phyloP scores from a whole-genome alignment of 2,888 invertebrate genomes.

The Diplazon laetatorius region DNA sequence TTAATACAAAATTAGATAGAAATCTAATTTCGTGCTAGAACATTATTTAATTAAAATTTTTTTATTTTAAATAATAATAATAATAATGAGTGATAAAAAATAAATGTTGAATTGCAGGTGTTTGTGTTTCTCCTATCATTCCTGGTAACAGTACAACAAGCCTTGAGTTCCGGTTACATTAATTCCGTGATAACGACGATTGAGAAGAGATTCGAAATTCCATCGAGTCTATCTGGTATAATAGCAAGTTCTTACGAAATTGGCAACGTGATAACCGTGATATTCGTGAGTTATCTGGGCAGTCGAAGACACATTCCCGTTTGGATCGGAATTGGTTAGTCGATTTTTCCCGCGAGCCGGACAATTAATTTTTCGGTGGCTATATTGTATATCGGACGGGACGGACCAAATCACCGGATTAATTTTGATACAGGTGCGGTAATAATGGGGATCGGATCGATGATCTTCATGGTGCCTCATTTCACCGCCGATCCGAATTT shows the following conservation, averaged over 20 bases:
- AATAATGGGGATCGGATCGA: constrained; percentile 96
- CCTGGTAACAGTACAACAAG: constrained; percentile 95
- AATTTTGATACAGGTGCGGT: constrained; percentile 88
- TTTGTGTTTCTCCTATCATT: constrained; percentile 95
- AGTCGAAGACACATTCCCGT: constrained; percentile 95
- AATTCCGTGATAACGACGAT: constrained; percentile 98
- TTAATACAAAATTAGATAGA: no score
- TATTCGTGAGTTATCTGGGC: constrained; percentile 97
- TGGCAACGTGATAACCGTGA: constrained; percentile 97
- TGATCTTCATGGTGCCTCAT: constrained; percentile 96
- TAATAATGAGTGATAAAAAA: no score
- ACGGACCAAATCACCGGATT: no score
- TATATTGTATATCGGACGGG: no score
- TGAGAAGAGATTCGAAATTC: constrained; percentile 97
- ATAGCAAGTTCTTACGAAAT: constrained; percentile 98
- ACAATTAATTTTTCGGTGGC: no score
- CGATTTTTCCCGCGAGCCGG: not conserved
- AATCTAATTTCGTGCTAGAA: no score
- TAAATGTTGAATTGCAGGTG: constrained; percentile 89
- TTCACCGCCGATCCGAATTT: constrained; percentile 92
- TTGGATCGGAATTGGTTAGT: constrained; percentile 94
- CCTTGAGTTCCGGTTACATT: constrained; percentile 94
- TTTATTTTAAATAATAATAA: no score
- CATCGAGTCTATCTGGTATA: constrained; percentile 95
- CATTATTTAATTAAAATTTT: no score